phyloP scores from a whole-genome alignment of 2,113 vertebrate genomes.

The Zosterops lateralis region DNA sequence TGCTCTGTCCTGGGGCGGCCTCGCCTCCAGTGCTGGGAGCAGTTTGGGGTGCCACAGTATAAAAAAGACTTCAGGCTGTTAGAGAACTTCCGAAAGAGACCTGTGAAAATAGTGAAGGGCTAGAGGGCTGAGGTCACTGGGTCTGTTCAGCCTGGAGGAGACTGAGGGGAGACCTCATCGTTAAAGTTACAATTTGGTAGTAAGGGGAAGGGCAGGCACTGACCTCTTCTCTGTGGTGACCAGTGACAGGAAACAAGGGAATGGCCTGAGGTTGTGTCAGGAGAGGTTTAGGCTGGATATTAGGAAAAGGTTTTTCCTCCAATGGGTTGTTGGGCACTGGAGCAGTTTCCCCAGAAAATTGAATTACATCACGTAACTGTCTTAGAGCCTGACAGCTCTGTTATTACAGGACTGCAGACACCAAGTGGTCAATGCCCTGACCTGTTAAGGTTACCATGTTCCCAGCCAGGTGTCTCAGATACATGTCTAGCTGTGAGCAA shows the following conservation, averaged over 20 bases:
- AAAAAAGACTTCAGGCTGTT: too few species aligned
- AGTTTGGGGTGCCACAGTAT: neutral
- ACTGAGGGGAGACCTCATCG: neutral
- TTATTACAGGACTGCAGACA: neutral
- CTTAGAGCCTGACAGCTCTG: neutral
- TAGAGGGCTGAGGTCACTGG: neutral
- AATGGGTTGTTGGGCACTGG: neutral
- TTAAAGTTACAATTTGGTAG: rapidly evolving
- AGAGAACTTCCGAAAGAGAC: neutral
- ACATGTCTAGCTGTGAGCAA: neutral
- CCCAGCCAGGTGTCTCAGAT: neutral
- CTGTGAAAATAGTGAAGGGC: neutral
- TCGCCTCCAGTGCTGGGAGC: neutral
- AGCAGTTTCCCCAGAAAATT: neutral
- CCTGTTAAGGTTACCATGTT: neutral
- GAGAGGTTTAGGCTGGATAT: neutral
- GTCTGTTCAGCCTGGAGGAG: neutral
- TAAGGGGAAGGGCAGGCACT: neutral
- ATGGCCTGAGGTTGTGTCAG: neutral
- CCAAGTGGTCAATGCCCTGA: neutral
- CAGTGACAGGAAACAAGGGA: neutral
- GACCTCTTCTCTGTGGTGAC: neutral
- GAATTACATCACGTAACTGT: neutral
- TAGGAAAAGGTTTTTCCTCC: neutral
- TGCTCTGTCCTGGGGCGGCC: rapidly evolving